Percentiles rank a stretch among this genome's conserved stretches.
These are phyloP conservation scores for Urocynchramus pylzowi DNA, from an alignment of 2,113 vertebrate species.

Conservation along the genomic window DNA sequence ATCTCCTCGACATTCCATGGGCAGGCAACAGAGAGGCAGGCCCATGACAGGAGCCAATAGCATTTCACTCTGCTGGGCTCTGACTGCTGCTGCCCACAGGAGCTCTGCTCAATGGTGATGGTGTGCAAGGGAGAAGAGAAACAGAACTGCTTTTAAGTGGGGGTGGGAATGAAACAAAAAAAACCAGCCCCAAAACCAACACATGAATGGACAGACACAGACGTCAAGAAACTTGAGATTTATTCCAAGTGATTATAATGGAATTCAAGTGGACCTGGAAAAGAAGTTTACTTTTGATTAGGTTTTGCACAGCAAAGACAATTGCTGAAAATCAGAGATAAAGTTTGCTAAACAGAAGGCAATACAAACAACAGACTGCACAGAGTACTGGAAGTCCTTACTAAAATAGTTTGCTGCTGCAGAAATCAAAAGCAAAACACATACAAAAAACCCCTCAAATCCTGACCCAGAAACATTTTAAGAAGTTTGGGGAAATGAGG, in stretches of 20 bases:
- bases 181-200: background rate
- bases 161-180: background rate
- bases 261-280: constrained; percentile 33
- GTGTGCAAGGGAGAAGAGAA: background rate
- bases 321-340: constrained; percentile 16
- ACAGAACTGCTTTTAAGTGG: background rate
- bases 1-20: constrained; percentile 88
- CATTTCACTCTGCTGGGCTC: background rate
- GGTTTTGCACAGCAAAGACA: background rate
- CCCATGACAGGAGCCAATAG: constrained; percentile 40
- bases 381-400: background rate
- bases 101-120: background rate
- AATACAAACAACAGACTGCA: background rate
- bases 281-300: constrained; percentile 9
- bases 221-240: background rate
- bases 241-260: constrained; percentile 39
- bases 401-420: background rate
- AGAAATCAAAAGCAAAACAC: background rate
- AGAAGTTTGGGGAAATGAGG: background rate
- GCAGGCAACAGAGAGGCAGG: constrained; percentile 48
- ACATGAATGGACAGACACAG: background rate
- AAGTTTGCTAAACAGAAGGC: background rate
- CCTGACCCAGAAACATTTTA: background rate
- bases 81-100: background rate
- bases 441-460: background rate